Evolutionary conservation across 2,113 vertebrate species (phyloP), one percentile per base, ranked within the genome.

Genomic region (Bubo bubo): DNA sequence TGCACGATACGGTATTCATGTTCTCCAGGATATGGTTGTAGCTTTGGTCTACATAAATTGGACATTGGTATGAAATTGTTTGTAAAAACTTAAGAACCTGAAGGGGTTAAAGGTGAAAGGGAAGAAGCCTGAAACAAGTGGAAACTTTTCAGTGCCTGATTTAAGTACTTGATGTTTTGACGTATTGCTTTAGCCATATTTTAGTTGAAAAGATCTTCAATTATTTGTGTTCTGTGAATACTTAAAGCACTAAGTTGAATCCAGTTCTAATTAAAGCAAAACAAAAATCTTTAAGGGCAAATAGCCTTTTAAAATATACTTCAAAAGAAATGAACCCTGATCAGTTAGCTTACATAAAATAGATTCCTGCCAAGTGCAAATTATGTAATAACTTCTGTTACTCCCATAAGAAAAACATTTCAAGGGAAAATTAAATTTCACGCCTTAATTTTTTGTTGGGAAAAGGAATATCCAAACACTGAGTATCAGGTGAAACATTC

Each of bases 381-480:
- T 86, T 73, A 86, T 39, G 53, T 88, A 88, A 87, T 89, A 90
- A 90, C 7, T 53, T 87, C 37, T 82, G 39, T 74, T 93, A 55
- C 52, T 91, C 47, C 50, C 37, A 37, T 94, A 79, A 87, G 77
- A 77, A 84, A 93, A 93, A 73, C 22, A 92, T 90, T 93, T 90
- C 32, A 55, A 12, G 43, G 43, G 56, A 76, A 95, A 90, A 88
- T 79, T 81, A 75, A 79, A 92, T 82, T 85, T 93, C 21, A 64
- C 0, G 5, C 86, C 53, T 72, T 76, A 39, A 39, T 93, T 23
- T 79, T 93, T 22, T 56, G n/a, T 67, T 86, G 63, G 80, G 35
- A 70, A 56, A 73, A 83, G 18, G 19, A 86, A 95, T 88, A 75
- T 35, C 10, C 39, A 58, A 85, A 52, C 34, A 68, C 16, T 82